Evolutionary conservation across 2,888 invertebrate genomes (phyloP).

Genomic region (Drepana falcataria): DNA sequence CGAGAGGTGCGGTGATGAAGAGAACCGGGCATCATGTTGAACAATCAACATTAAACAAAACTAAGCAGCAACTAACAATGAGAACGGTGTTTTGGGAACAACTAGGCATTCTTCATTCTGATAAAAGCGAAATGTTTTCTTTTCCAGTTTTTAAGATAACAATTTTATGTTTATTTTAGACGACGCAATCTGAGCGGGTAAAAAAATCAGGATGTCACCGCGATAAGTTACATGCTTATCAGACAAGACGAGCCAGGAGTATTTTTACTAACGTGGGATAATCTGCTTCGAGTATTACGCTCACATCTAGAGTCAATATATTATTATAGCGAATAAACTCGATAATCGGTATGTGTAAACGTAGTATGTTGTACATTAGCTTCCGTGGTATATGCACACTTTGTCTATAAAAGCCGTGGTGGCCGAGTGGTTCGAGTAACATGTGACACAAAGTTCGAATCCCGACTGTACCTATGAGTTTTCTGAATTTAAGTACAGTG

Average conservation of each 20-base stretch:
- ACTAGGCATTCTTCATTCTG: conserved; percentile 46
- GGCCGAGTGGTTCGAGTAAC: no score
- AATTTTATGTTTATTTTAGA: conserved; percentile 51
- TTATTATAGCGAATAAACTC: no score
- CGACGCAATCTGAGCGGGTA: conserved; percentile 55
- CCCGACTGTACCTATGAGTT: no score
- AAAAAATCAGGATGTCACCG: conserved; percentile 61
- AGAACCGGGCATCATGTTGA: no score
- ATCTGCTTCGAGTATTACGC: not conserved
- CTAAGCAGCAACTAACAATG: conserved; percentile 9
- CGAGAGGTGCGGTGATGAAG: no score
- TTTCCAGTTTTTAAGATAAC: conserved; percentile 52
- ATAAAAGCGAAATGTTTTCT: conserved; percentile 49
- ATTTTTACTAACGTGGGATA: not conserved
- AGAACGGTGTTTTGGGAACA: conserved; percentile 16
- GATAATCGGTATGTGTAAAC: no score
- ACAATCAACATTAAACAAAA: conserved; percentile 8
- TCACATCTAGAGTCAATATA: not conserved
- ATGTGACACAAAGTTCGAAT: no score
- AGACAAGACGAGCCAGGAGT: conserved; percentile 12
- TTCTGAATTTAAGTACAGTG: no score
- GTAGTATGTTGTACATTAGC: no score
- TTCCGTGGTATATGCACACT: no score
- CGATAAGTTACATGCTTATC: conserved; percentile 46
- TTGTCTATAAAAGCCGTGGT: no score